Evolutionary conservation across 2,113 vertebrate genomes (phyloP), one percentile per base, ranked within the genome.

Genomic region (Orthonyx spaldingii): DNA sequence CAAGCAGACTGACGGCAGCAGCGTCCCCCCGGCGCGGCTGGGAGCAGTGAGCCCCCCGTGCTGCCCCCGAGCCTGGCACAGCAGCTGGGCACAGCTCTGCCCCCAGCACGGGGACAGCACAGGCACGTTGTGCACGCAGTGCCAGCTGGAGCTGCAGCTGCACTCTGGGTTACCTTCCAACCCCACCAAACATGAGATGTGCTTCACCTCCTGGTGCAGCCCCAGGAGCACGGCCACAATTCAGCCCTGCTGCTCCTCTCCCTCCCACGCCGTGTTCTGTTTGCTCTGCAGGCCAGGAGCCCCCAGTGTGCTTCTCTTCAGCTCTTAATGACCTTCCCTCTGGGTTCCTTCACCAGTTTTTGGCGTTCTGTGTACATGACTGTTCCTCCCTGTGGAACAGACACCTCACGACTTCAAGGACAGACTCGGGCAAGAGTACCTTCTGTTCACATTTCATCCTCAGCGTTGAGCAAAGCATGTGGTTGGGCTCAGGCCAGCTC

Each of bases 11-110:
- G 3, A 1, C 1, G 0, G 3, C 37, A 41, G 75, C 50, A 74
- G 81, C 26, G 3, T 17, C 8, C 32, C 22, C 3, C 23, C 13
- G 3, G 60, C 0, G 0, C 56, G 32, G 49, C 13, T 26, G 28
- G 87, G 60, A 82, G 56, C 32, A 6, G 13, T 0, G 8, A 42
- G 70, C 53, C 57, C 60, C 63, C 52, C 0, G 0, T 2, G 50
- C 46, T 35, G 30, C 30, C 46, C 78, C 70, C 0, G 1, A 61
- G 85, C 78, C 86, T 35, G 4, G 59, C 55, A 33, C 37, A 56
- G 88, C 88, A 90, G 85, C 88, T 75, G 93, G 76, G 47, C 78
- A 50, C 64, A 66, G 85, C 88, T 39, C 8, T 17, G 82, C 60
- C 71, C 46, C 63, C 84, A 69, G 59, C 37, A 0, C 90, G 1